Conservation (phyloP, 2,888 invertebrate genomes). For the Diarsia rubi region DNA sequence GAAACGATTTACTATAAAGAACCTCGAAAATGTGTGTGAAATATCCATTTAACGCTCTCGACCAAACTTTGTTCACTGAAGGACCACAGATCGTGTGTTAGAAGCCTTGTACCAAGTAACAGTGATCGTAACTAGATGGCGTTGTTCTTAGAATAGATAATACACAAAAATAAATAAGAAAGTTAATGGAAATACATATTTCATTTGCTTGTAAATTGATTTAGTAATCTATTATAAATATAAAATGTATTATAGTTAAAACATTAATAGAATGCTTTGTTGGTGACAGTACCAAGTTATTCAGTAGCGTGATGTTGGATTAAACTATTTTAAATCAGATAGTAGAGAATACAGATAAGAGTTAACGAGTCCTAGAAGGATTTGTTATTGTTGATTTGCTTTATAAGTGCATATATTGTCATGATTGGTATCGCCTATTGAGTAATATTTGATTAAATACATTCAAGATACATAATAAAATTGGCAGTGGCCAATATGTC, state of each 20-base stretch:
- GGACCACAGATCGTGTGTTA: neutral
- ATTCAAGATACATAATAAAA: neutral
- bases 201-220: neutral
- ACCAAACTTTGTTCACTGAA: conserved; percentile 4
- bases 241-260: too few species aligned
- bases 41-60: neutral
- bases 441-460: neutral
- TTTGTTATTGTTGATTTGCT: neutral
- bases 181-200: neutral
- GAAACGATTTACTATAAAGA: neutral
- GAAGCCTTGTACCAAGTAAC: conserved; percentile 51
- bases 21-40: neutral
- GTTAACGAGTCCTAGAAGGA: neutral
- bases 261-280: neutral
- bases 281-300: neutral
- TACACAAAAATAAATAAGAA: neutral
- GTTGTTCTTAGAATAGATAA: conserved; percentile 26
- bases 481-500: neutral
- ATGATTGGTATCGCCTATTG: neutral
- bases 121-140: conserved; percentile 55
- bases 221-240: neutral
- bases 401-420: neutral
- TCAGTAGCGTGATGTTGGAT: neutral
- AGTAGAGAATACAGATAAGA: neutral
- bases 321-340: too few species aligned